phyloP scores from a whole-genome alignment of 35 echinoderm and acorn worm species.

The Heliocidaris tuberculata region DNA sequence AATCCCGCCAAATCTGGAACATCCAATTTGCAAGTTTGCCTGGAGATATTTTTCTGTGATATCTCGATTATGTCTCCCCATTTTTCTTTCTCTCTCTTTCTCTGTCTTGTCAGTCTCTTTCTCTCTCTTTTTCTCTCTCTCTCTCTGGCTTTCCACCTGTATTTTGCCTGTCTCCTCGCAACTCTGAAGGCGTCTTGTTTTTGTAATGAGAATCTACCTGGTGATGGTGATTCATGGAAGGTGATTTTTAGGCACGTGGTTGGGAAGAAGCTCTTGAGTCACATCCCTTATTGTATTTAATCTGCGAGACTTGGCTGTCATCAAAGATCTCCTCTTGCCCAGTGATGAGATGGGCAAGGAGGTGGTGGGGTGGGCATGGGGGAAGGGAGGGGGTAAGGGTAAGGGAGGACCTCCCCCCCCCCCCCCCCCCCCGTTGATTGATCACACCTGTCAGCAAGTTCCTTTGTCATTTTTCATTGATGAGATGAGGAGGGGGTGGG shows the following conservation, averaged over 20 bases:
- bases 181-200: background rate
- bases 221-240: background rate
- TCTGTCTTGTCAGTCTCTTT: background rate
- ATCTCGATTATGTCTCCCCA: background rate
- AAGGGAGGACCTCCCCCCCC: too few species aligned
- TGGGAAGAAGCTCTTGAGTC: background rate
- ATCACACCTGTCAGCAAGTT: too few species aligned
- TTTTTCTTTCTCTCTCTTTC: background rate
- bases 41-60: background rate
- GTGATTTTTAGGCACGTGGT: constrained; percentile 23
- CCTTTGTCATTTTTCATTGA: too few species aligned
- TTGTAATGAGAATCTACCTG: constrained; percentile 3
- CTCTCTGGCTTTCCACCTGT: background rate
- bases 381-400: too few species aligned
- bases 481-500: too few species aligned
- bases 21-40: constrained; percentile 28
- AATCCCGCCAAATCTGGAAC: constrained; percentile 8
- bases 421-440: too few species aligned
- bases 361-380: background rate
- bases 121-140: background rate
- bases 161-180: background rate
- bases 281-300: constrained; percentile 30
- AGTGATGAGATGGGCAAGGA: background rate
- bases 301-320: background rate
- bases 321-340: background rate